phyloP scores from a whole-genome alignment of 2,888 invertebrate species.

The Andrena marginata region DNA sequence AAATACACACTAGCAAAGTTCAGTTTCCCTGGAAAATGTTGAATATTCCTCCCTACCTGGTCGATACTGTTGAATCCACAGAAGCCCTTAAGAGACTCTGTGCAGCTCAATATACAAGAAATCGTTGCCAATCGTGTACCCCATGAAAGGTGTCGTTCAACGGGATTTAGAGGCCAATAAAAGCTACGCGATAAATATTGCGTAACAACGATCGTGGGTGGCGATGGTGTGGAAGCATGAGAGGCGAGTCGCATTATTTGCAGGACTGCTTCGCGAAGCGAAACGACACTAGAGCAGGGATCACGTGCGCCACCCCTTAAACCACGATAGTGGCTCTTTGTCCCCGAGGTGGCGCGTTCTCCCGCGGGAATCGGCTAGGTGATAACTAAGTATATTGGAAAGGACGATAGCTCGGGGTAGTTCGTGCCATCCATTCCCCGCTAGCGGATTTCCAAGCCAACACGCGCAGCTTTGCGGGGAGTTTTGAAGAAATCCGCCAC shows the following conservation, averaged over 20 bases:
- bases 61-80: background rate
- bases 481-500: conserved; percentile 17
- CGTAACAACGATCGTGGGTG: conserved; percentile 25
- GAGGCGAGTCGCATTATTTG: conserved; percentile 11
- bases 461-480: background rate
- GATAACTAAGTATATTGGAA: conserved; percentile 42
- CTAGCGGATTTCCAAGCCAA: conserved; percentile 11
- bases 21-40: too few relatives aligned
- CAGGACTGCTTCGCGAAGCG: conserved; percentile 15
- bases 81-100: background rate
- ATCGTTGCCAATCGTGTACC: conserved; percentile 13
- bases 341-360: background rate
- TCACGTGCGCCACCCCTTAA: conserved; percentile 4
- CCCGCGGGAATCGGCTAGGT: conserved; percentile 8
- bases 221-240: conserved; percentile 7
- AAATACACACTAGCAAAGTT: too few relatives aligned
- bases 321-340: background rate
- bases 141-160: background rate
- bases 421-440: background rate
- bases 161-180: conserved; percentile 44
- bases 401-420: conserved; percentile 8
- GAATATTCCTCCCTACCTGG: too few relatives aligned
- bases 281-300: background rate
- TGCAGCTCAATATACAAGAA: conserved; percentile 16
- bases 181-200: conserved; percentile 40